These are phyloP conservation scores for Clusia tigrina DNA, from an alignment of 2,888 invertebrate genomes.

Conservation along the genomic window DNA sequence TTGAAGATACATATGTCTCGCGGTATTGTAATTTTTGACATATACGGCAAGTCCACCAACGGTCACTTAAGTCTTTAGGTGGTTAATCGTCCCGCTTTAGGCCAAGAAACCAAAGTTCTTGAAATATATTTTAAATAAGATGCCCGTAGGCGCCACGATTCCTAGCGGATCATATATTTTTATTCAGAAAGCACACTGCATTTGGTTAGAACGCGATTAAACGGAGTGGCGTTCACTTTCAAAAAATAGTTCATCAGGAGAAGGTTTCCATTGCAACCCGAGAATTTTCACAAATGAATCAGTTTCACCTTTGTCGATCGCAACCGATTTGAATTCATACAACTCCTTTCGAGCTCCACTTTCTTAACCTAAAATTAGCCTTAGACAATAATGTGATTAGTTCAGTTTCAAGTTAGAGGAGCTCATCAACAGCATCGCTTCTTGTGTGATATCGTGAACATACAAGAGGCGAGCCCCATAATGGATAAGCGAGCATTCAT, in stretches of 20 bases:
- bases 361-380: too few relatives aligned
- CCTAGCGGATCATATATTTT: constrained; percentile 32
- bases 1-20: constrained; percentile 13
- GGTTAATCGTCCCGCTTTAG: constrained; percentile 31
- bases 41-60: constrained; percentile 12
- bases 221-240: constrained; percentile 18
- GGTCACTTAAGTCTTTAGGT: constrained; percentile 15
- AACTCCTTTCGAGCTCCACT: too few relatives aligned
- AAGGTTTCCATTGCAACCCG: constrained; percentile 30
- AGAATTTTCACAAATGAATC: constrained; percentile 31
- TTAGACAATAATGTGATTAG: too few relatives aligned
- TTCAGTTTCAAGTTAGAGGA: too few relatives aligned
- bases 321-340: constrained; percentile 31
- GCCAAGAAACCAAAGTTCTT: constrained; percentile 31
- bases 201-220: constrained; percentile 26
- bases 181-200: constrained; percentile 26
- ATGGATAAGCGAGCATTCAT: constrained; percentile 19
- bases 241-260: constrained; percentile 23
- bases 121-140: constrained; percentile 31
- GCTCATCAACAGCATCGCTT: too few relatives aligned
- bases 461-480: too few relatives aligned
- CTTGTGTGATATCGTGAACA: too few relatives aligned
- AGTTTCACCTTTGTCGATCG: constrained; percentile 31
- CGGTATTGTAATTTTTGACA: constrained; percentile 18
- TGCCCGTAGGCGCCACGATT: constrained; percentile 27